These are phyloP conservation scores for Cryptophagus acutangulus DNA, from an alignment of 2,888 invertebrate species.

Conservation along the genomic window DNA sequence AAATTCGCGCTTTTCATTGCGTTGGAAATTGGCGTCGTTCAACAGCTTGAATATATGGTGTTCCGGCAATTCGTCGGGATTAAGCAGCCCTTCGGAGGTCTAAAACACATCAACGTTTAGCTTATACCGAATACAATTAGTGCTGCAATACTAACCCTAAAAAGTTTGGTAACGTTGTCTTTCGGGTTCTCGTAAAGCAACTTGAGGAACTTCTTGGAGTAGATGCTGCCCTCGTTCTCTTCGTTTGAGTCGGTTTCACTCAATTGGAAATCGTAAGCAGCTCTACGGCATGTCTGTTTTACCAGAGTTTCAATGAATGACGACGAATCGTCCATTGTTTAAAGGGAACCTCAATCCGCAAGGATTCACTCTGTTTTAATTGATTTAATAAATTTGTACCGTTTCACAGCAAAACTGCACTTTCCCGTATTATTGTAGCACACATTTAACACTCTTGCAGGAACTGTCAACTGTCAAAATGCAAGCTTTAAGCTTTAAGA, in stretches of 20 bases:
- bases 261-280: conserved; percentile 35
- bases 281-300: conserved; percentile 33
- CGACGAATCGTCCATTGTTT: conserved; percentile 27
- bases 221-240: conserved; percentile 30
- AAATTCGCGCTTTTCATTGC: conserved; percentile 24
- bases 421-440: no score
- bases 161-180: conserved; percentile 31
- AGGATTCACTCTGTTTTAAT: no score
- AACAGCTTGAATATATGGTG: neutral
- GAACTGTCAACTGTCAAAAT: no score
- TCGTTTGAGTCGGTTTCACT: conserved; percentile 29
- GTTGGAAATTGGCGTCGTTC: conserved; percentile 5
- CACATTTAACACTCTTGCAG: no score
- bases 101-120: no score
- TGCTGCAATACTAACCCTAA: conserved; percentile 34
- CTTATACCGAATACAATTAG: no score
- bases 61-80: no score
- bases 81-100: no score
- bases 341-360: no score
- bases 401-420: no score
- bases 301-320: conserved; percentile 33
- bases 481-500: no score
- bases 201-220: conserved; percentile 36
- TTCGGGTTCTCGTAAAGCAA: conserved; percentile 34
- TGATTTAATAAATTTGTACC: no score